Base-by-base conservation (phyloP, 2,113 vertebrate genomes). In the Gulo gulo region DNA sequence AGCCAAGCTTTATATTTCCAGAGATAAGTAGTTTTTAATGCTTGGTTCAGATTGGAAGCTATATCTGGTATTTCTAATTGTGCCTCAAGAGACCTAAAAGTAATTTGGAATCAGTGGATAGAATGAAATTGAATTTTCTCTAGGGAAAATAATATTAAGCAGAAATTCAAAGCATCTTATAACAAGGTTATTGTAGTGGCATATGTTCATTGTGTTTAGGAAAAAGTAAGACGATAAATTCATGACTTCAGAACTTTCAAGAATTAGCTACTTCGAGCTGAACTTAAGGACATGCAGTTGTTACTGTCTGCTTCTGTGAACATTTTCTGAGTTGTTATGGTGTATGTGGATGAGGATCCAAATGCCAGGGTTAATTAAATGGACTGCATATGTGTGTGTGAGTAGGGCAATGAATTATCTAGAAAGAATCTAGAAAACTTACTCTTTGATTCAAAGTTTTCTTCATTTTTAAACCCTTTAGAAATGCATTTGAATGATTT, bases 101-200 rank as follows among this genome's bases (percentile, higher is more conserved):
- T 97, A 96, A 97, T 91, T 96, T 88, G 45, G 50, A 91, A 65
- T 88, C 63, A 78, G n/a, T 85, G 34, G 63, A 42, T 50, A 97
- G 76, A 96, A 84, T 79, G 26, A 82, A 95, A 95, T 96, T 94
- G 52, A 97, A 91, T 96, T 95, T 97, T 97, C 36, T 96, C 92
- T 88, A 55, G 76, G 67, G 88, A 83, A 97, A 93, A 93, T 94
- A 73, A 63, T 97, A 86, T 83, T 78, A 88, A 95, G 52, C 26
- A 95, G 92, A 86, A 95, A 88, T 95, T 61, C 14, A 95, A 69
- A 88, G 14, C 18, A 63, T 88, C 14, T 91, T 80, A 52, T 65
- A 79, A 39, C n/a, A 83, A 45, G 34, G 21, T 94, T 97, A 90
- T 84, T 82, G n/a, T 57, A 81, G 69, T 93, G 57, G 34, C 21